Evolutionary conservation across 2,888 invertebrate species (phyloP), one percentile per base, ranked within the genome.

Genomic region (Orgyia antiqua): DNA sequence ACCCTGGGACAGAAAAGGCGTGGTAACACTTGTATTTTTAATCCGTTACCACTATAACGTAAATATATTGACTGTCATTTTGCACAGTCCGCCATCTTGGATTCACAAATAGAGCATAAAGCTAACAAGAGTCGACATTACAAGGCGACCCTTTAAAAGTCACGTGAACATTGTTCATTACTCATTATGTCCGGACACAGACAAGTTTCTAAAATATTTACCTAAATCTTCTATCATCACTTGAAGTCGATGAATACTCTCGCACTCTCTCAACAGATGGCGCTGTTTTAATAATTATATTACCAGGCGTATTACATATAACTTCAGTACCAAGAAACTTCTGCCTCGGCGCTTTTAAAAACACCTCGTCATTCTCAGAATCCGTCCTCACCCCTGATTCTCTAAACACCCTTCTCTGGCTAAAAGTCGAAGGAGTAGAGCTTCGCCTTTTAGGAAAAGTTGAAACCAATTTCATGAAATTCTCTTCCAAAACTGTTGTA

Each of bases 251-350:
- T n/a, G 60, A 71, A 33, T 70, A 72, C 11, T 51, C 61, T 36
- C 70, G 36, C 3, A 78, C 71, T 2, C 58, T 45, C 40, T 80
- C 83, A 2, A 65, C 40, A 60, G 83, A 84, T 36, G 86, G 84
- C 60, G 83, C 77, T 40, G 84, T 84, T 31, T 77, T 79, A 0
- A 84, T 80, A 6, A 78, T 45, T 3, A 83, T 61, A 58, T 71
- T 77, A 2, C 78, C 74, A 0, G 75, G 71, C 0, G 77, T 73
- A 1, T 66, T 66, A 24, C 77, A 77, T 0, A 83, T 44, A 0
- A 79, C 49, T 24, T 73, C 66, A 0, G 68, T 57, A 0, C 52
- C 45, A 0, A 48, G 43, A n/a, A 8, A 36, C 0, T 41, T 43
- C 1, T 41, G 33, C 15, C 42, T 48, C 0, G 47, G 25, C 0